Percentiles rank a stretch among this genome's conserved stretches.
phyloP scores from a whole-genome alignment of 2,113 vertebrate species.

The Lipophrys pholis region DNA sequence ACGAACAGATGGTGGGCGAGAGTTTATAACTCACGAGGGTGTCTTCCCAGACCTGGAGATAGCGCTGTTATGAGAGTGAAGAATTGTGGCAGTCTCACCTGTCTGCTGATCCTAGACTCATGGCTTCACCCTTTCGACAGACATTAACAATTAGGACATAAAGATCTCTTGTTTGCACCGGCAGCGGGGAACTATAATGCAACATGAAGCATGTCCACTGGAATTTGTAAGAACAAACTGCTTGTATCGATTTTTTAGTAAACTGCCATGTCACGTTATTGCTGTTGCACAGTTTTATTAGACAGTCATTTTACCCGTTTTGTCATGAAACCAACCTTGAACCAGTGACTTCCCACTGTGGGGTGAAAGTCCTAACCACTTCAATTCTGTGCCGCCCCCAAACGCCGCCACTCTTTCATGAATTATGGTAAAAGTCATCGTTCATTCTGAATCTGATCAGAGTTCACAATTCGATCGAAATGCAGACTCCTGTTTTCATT shows the following conservation, averaged over 20 bases:
- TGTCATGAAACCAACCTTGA: no score
- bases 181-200: not conserved
- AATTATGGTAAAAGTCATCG: no score
- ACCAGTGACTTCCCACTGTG: no score
- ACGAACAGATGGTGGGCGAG: constrained; percentile 21
- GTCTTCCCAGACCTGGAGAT: not conserved
- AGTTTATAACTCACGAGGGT: not conserved
- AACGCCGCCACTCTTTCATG: no score
- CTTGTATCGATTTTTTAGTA: not conserved
- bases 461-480: no score
- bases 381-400: no score
- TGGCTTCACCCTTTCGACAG: not conserved
- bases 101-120: not conserved
- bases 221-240: not conserved
- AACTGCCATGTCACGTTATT: not conserved
- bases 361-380: no score
- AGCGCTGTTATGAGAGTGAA: constrained; percentile 10
- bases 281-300: not conserved
- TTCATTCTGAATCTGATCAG: no score
- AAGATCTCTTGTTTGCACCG: constrained; percentile 3
- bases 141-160: constrained; percentile 2
- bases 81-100: not conserved
- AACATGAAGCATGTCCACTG: not conserved
- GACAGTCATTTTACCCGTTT: no score
- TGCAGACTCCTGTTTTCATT: no score